Base-by-base conservation (phyloP, 92 coral and sea anemone genomes). In the Parazoanthus swiftii region DNA sequence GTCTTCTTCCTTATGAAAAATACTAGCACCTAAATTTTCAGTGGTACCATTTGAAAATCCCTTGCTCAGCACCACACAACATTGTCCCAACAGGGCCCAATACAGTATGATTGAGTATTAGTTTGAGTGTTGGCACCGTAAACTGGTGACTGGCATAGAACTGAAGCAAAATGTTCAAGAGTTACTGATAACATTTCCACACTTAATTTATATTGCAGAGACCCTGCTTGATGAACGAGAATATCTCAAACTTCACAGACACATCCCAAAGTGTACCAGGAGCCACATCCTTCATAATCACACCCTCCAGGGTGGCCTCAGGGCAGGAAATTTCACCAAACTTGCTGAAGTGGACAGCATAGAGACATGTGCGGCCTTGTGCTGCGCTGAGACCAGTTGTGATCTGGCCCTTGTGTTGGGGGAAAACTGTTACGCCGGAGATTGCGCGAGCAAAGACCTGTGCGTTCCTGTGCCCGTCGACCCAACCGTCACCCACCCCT, bases 351-450 rank as follows among this genome's bases (percentile, higher is more conserved):
- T 97, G 74, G 99, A 97, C 88, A 97, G 98, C 76, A 97, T 97
- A 59, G 97, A 97, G 95, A 97, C 98, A 86, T 97, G 99, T 89
- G 99, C 99, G 25, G 99, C 99, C 8, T 89, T 97, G 73, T 97
- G 99, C 56, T 97, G 99, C 59, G 98, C 98, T 2, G 99, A 97
- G 85, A 91, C 92, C 59, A 95, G 95, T 63, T 97, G 99, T 76
- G 97, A 97, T 89, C 90, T 97, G 75, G 99, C 99, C 75, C 90
- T 97, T 86, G 91, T 95, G 87, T 74, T 97, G 72, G 99, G 98
- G 6, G 99, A 95, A 80, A 95, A 95, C 88, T 97, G 99, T 82
- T 97, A 97, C 73, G 96, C 98, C 18, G 99, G 99, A 18, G 99
- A 97, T 92, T 97, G 99, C 73, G 99, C 97, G 11, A 95, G 95